Base-by-base conservation (phyloP, 1,140 invertebrate genomes). In the Marisa cornuarietis region DNA sequence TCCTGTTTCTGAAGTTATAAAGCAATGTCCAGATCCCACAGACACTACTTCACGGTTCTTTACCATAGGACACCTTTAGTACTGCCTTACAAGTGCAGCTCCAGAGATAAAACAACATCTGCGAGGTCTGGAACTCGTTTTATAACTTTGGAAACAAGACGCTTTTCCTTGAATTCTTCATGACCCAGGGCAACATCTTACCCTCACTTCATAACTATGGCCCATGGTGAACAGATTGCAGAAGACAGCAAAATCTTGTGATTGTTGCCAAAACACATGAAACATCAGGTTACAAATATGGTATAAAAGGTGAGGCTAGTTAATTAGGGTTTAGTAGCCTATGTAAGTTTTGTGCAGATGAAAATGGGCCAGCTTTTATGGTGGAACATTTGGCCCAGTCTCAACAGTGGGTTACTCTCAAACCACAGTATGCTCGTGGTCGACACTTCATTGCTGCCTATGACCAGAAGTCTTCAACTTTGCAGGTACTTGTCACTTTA, bases 381-480 rank as follows among this genome's bases (percentile, higher is more conserved):
- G 88, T 87, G 9, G 65, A 83, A 18, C 76, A 79, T 16, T 85
- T 88, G 22, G 71, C 81, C n/a, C 85, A 89, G 78, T 88, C 90
- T 71, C 84, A 84, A 85, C 75, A 90, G 84, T 87, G 88, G 85
- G 78, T 88, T 86, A 79, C 83, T 79, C 79, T 92, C 24, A 79
- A 78, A 24, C 87, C 90, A 13, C 91, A 92, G 85, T 87, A 88
- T 85, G 89, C 88, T 13, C 87, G 85, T 82, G 89, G 90, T 26
- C 85, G 86, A 58, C 90, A 91, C 83, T 87, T 92, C 61, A 85
- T 92, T 14, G 85, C 91, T n/a, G 91, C 91, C 31, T 89, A 91
- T 68, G 89, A 90, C 83, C 84, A 86, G 66, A 87, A 89, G n/a
- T 86, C 87, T 20, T 88, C 63, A 8, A 72, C 65, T 65, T 52